These are phyloP conservation scores for Illadopsis cleaveri DNA, from an alignment of 2,113 vertebrate genomes.

Conservation along the genomic window DNA sequence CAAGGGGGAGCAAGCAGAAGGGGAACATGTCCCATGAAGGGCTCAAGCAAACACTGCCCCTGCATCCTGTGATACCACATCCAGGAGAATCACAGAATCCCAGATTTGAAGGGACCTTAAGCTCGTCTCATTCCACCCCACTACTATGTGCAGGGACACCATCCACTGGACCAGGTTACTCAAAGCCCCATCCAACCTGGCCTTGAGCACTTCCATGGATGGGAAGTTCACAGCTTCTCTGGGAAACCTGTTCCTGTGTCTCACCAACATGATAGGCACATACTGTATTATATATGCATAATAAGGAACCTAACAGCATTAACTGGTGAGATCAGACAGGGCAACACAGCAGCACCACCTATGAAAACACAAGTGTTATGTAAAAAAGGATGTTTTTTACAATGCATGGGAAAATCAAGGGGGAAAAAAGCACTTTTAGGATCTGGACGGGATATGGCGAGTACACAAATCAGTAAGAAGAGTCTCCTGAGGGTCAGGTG, in stretches of 20 bases:
- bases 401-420: background rate
- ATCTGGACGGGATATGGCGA: rapidly evolving
- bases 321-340: background rate
- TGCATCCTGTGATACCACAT: background rate
- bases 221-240: background rate
- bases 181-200: background rate
- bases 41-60: background rate
- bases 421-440: background rate
- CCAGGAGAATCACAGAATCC: background rate
- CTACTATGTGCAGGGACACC: background rate
- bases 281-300: background rate
- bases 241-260: background rate
- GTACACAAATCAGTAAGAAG: background rate
- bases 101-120: background rate
- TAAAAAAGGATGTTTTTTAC: background rate
- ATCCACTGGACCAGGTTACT: background rate
- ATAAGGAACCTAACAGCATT: background rate
- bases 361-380: background rate
- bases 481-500: background rate
- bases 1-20: background rate
- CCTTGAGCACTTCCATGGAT: background rate
- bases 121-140: background rate
- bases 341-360: background rate
- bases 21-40: background rate
- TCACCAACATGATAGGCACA: background rate